Conservation (phyloP, 2,888 invertebrate species). For the Microctonus brassicae region DNA sequence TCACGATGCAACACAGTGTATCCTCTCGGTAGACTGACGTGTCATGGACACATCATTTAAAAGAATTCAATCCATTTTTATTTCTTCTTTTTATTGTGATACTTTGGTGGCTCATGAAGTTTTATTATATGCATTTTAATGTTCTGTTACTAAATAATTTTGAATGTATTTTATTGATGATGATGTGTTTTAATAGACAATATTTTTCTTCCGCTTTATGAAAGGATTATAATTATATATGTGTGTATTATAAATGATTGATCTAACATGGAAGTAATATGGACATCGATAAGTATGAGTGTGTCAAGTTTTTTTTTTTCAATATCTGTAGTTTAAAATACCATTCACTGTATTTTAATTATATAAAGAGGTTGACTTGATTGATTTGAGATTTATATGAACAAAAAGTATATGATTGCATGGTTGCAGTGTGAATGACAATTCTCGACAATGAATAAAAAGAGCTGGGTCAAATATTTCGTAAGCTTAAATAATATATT, state of each 20-base stretch:
- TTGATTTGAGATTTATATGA: neutral
- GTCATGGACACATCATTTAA: constrained; percentile 26
- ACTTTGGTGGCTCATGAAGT: neutral
- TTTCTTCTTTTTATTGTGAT: neutral
- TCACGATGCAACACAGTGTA: neutral
- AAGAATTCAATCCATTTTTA: constrained; percentile 30
- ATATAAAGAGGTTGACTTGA: neutral
- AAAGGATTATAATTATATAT: neutral
- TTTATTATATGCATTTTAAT: neutral
- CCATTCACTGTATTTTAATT: neutral
- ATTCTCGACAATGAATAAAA: neutral
- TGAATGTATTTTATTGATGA: no score
- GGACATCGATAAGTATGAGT: neutral
- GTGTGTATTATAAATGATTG: neutral
- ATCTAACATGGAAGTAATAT: neutral
- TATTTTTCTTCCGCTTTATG: constrained; percentile 15
- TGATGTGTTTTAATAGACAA: constrained; percentile 20
- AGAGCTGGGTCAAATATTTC: constrained; percentile 1
- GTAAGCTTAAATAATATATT: neutral
- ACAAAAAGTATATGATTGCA: neutral
- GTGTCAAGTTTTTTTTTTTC: neutral
- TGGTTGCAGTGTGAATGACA: constrained; percentile 6
- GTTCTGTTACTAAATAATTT: no score
- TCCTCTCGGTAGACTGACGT: constrained; percentile 17
- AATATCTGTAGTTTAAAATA: neutral